Evolutionary conservation across 2,888 invertebrate genomes (phyloP), one percentile per base, ranked within the genome.

Genomic region (Gymnocheta viridis): DNA sequence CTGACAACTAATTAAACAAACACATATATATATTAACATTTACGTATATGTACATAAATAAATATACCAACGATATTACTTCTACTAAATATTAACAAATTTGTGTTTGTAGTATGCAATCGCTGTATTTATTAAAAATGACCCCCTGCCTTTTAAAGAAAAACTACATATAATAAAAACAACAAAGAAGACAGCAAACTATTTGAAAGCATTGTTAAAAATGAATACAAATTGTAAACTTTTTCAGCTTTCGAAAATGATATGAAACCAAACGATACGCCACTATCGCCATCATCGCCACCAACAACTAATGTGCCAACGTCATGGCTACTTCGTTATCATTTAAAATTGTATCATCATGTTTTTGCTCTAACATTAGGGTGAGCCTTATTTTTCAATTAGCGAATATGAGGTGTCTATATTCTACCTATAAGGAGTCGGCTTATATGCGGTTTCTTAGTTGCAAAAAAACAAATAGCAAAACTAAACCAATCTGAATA

Each of bases 171-270:
- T 9, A 32, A 41, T 32, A 19, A 24, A 70, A 66, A 49, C 19
- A 64, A 22, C 41, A 49, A 29, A 19, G 22, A 74, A 49, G 29
- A 14, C 51, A 35, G 10, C 32, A 73, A 54, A 44, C 35, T 44
- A 35, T 58, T 41, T 54, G 3, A 35, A 78, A 66, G 38, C 32
- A 35, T 56, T 82, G 56, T 64, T 73, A 38, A 62, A 72, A 67
- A 32, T 78, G 54, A 66, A 74, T 70, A 80, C 51, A 72, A 76
- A 66, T 44, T 35, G 24, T 73, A 64, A 47, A 74, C 70, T 74
- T 76, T 12, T 76, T 74, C 70, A 72, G 62, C 72, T 76, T 67
- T 58, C 38, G 58, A 32, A 72, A 84, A 76, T 38, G 66, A 58
- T 19, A 32, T 29, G 47, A 49, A 38, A 58, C 49, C 44, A 69